A percentile compares a stretch with the other conserved stretches of the same genome.
These are phyloP conservation scores for Sarcophaga variegata DNA, from an alignment of 2,888 invertebrate species.

Conservation along the genomic window DNA sequence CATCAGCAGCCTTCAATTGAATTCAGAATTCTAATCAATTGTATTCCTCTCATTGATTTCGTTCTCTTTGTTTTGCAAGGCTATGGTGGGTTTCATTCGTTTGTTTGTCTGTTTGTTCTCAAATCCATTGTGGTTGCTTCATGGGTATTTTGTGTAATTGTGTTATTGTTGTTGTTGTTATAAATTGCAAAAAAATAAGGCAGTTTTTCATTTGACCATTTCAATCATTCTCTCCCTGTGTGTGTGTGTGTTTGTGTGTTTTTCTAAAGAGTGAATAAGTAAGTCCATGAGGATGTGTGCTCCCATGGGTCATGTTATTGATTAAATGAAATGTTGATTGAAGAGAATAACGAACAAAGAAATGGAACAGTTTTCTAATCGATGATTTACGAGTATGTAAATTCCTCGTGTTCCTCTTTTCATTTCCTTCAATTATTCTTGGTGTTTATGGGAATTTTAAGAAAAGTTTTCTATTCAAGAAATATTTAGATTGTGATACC, in stretches of 20 bases:
- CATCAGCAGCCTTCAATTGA: conserved; percentile 74
- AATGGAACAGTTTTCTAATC: conserved; percentile 30
- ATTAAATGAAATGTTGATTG: conserved; percentile 35
- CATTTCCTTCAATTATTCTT: too few species aligned
- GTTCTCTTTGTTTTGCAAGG: conserved; percentile 36
- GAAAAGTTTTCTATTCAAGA: too few species aligned
- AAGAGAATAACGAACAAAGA: conserved; percentile 21
- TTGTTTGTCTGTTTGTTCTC: conserved; percentile 18
- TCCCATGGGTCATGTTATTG: conserved; percentile 41
- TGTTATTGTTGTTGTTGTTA: conserved; percentile 34
- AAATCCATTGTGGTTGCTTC: conserved; percentile 59
- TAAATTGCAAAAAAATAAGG: conserved; percentile 20
- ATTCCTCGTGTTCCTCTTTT: too few species aligned
- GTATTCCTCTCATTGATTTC: conserved; percentile 69
- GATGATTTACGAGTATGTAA: conserved; percentile 8
- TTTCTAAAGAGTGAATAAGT: neutral
- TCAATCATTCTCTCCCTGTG: conserved; percentile 43
- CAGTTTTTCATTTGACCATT: conserved; percentile 58
- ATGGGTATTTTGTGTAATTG: conserved; percentile 47
- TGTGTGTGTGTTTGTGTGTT: neutral
- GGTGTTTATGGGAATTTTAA: too few species aligned
- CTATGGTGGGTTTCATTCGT: conserved; percentile 50
- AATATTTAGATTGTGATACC: too few species aligned
- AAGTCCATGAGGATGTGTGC: neutral
- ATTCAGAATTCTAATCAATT: conserved; percentile 80